phyloP scores from a whole-genome alignment of 2,888 invertebrate species.

The Drosophila mimetica region DNA sequence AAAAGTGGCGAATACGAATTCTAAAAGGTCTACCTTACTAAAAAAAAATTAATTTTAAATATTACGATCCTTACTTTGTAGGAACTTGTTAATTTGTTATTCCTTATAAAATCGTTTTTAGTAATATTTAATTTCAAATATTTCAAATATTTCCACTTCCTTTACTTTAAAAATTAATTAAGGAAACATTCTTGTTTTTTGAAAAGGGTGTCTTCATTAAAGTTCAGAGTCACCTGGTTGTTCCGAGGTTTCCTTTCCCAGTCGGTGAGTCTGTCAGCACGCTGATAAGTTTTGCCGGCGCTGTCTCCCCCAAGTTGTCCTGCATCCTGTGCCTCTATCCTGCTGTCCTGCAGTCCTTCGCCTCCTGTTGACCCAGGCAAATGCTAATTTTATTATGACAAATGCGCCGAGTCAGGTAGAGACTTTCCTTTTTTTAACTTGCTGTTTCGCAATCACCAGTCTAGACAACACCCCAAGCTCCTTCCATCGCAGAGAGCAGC shows the following conservation, averaged over 20 bases:
- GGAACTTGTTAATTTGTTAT: too few relatives aligned
- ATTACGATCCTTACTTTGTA: background rate
- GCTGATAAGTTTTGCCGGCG: conserved; percentile 51
- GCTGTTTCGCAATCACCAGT: conserved; percentile 28
- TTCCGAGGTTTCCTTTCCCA: conserved; percentile 22
- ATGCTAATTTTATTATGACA: conserved; percentile 73
- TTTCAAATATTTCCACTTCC: too few relatives aligned
- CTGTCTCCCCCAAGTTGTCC: conserved; percentile 30
- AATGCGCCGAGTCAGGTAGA: conserved; percentile 54
- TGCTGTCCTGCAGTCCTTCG: background rate
- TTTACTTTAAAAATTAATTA: background rate
- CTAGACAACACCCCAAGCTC: conserved; percentile 31
- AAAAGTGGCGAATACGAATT: background rate
- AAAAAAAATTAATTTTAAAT: background rate
- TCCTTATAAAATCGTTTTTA: too few relatives aligned
- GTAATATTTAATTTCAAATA: too few relatives aligned
- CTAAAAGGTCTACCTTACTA: background rate
- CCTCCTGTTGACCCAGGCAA: conserved; percentile 56
- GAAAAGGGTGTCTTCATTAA: background rate
- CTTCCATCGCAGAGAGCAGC: conserved; percentile 4
- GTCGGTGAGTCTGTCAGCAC: conserved; percentile 53
- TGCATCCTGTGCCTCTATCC: conserved; percentile 16
- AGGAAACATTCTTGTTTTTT: background rate
- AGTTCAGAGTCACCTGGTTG: conserved; percentile 15
- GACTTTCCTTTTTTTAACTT: conserved; percentile 17